Percentiles rank a stretch among this genome's conserved stretches.
These are phyloP conservation scores for Lypha dubia DNA, from an alignment of 2,888 invertebrate genomes.

Conservation along the genomic window DNA sequence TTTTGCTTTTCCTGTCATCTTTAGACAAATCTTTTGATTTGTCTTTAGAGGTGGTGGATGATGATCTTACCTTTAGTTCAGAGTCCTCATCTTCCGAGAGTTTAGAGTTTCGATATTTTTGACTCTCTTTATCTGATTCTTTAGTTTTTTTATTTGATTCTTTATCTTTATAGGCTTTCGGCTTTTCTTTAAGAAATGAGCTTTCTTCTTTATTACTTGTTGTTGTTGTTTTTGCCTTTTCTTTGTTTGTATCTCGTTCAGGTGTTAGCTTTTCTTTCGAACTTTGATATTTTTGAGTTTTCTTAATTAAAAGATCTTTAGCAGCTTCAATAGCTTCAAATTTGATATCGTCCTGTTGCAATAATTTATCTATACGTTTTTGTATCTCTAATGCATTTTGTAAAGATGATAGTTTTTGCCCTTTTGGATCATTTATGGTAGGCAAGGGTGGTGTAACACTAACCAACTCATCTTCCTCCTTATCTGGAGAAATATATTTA, in stretches of 20 bases:
- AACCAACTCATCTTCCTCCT: slow-evolving; percentile 16
- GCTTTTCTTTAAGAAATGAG: not conserved
- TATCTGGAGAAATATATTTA: not conserved
- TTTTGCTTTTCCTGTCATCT: slow-evolving; percentile 29
- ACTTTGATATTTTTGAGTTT: slow-evolving; percentile 69
- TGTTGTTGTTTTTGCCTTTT: slow-evolving; percentile 5
- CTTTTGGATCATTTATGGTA: slow-evolving; percentile 22
- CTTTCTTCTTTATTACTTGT: not conserved
- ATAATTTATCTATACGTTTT: slow-evolving; percentile 78
- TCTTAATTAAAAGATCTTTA: slow-evolving; percentile 72
- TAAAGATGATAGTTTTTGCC: slow-evolving; percentile 44
- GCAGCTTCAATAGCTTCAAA: slow-evolving; percentile 77
- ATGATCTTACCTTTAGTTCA: slow-evolving; percentile 25
- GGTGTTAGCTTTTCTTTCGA: slow-evolving; percentile 37
- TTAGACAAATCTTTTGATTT: slow-evolving; percentile 30
- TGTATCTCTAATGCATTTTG: slow-evolving; percentile 78
- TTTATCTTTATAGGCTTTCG: slow-evolving; percentile 44
- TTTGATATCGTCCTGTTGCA: slow-evolving; percentile 78
- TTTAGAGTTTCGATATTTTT: slow-evolving; percentile 23
- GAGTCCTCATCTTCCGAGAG: slow-evolving; percentile 25
- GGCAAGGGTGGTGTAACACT: slow-evolving; percentile 77
- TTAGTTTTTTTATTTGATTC: slow-evolving; percentile 25
- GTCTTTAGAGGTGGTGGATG: slow-evolving; percentile 22
- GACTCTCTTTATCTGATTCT: slow-evolving; percentile 27
- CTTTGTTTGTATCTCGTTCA: slow-evolving; percentile 8